Percentiles rank a stretch among this genome's conserved stretches.
These are phyloP conservation scores for Holothuria leucospilota DNA, from an alignment of 53 echinoderm and acorn worm genomes.

Conservation along the genomic window DNA sequence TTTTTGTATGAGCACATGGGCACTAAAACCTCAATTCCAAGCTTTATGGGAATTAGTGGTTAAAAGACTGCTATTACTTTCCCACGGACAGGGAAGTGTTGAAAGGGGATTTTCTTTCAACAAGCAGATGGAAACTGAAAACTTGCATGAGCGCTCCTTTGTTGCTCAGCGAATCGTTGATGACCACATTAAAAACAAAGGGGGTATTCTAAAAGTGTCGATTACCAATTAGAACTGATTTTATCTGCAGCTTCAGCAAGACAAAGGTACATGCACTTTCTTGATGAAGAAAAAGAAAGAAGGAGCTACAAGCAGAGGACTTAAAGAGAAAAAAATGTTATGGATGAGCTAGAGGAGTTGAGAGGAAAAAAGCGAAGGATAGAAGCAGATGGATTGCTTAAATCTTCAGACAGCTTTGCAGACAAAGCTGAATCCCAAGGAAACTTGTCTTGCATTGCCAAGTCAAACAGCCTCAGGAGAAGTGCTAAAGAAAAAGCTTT, in stretches of 20 bases:
- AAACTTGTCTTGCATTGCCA: no score
- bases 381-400: no score
- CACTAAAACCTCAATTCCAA: conserved; percentile 33
- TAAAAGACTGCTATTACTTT: conserved; percentile 52
- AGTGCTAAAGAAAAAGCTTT: no score
- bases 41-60: conserved; percentile 49
- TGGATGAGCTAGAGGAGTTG: no score
- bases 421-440: no score
- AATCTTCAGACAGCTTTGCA: no score
- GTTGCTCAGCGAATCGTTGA: neutral
- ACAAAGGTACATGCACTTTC: conserved; percentile 30
- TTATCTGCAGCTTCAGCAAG: conserved; percentile 50
- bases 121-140: neutral
- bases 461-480: no score
- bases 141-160: neutral
- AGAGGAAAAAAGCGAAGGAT: no score
- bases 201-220: neutral
- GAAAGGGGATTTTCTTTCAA: conserved; percentile 60
- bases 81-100: conserved; percentile 61
- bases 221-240: conserved; percentile 28
- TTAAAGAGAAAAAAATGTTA: no score
- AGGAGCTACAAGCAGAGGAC: conserved; percentile 9
- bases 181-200: conserved; percentile 5
- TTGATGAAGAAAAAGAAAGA: conserved; percentile 45
- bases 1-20: conserved; percentile 46